These are phyloP conservation scores for Pseudochaenichthys georgianus DNA, from an alignment of 2,797 vertebrate species.

Conservation along the genomic window DNA sequence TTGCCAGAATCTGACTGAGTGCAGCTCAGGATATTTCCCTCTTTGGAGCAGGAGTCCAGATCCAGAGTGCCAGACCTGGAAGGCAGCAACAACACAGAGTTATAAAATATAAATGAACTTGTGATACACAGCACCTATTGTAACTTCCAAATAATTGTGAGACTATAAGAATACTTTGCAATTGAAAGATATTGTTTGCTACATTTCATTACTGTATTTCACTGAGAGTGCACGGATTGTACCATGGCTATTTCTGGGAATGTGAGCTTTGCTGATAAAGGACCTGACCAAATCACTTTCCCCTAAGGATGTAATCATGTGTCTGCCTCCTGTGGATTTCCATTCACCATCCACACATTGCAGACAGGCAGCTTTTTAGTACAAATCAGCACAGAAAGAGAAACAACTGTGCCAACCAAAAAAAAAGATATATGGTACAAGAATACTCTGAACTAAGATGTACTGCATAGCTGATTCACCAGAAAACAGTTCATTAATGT, in stretches of 20 bases:
- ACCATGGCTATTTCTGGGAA: conserved; percentile 29
- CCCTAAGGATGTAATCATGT: conserved; percentile 62
- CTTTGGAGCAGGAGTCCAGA: conserved; percentile 92
- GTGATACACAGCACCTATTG: neutral
- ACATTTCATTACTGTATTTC: neutral
- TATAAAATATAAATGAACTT: conserved; percentile 5
- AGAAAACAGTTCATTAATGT: neutral
- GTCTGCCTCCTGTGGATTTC: conserved; percentile 50
- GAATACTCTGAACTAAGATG: neutral
- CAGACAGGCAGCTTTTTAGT: conserved; percentile 28
- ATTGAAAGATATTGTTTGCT: neutral
- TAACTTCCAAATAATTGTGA: neutral
- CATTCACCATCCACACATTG: conserved; percentile 46
- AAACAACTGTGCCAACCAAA: conserved; percentile 17
- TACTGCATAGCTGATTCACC: conserved; percentile 13
- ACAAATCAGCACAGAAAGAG: conserved; percentile 29
- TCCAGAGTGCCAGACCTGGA: conserved; percentile 88
- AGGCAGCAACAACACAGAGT: conserved; percentile 1
- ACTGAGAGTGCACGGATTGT: conserved; percentile 2
- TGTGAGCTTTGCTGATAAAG: conserved; percentile 44
- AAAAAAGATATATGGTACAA: neutral
- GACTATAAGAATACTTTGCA: neutral
- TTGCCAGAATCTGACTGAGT: conserved; percentile 85
- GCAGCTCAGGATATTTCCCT: conserved; percentile 88
- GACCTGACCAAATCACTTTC: conserved; percentile 47